These are phyloP conservation scores for Sphenopsis melanotis DNA, from an alignment of 2,797 vertebrate genomes.

Conservation along the genomic window DNA sequence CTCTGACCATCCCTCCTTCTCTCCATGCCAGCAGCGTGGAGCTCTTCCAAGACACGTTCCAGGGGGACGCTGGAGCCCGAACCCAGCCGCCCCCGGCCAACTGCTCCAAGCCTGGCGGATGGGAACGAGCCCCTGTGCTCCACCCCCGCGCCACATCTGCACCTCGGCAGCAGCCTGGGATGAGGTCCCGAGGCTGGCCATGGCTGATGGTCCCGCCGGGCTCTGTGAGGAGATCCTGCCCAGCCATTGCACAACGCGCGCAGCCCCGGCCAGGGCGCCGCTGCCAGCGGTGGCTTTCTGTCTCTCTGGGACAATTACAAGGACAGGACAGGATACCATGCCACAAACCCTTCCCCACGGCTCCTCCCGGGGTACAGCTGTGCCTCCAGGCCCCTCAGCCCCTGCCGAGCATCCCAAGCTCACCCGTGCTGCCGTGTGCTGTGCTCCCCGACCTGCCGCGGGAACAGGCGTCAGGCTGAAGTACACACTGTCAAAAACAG, in stretches of 20 bases:
- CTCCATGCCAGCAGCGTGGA: background rate
- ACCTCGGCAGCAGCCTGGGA: background rate
- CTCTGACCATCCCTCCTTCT: background rate
- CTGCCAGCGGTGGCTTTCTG: background rate
- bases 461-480: background rate
- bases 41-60: background rate
- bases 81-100: background rate
- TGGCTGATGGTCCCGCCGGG: rapidly evolving
- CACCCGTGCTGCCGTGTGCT: background rate
- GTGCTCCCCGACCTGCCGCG: background rate
- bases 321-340: background rate
- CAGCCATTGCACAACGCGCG: background rate
- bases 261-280: background rate
- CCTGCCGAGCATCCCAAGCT: rapidly evolving
- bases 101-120: background rate
- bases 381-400: background rate
- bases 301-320: rapidly evolving
- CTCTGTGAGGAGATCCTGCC: background rate
- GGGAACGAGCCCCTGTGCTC: background rate
- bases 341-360: background rate
- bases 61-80: background rate
- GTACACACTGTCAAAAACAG: background rate
- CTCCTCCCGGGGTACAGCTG: background rate
- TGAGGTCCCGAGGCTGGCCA: background rate
- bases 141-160: conserved; percentile 31